A percentile compares a stretch with the other conserved stretches of the same genome.
Conservation (phyloP, 2,113 vertebrate genomes). For the Diadophis punctatus region DNA sequence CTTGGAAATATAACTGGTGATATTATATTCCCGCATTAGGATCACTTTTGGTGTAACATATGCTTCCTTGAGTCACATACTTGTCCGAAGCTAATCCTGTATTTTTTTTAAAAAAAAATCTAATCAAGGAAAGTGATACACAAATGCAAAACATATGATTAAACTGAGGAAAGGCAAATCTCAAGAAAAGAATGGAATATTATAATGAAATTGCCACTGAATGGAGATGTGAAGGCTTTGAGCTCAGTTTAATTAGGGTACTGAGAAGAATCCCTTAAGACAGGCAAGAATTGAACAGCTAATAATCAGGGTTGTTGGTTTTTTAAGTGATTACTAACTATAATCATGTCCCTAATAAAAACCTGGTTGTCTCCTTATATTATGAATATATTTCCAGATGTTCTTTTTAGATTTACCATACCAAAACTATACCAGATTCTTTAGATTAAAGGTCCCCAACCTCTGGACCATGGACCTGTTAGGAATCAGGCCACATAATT, state of each 20-base stretch:
- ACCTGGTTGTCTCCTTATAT: constrained; percentile 66
- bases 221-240: constrained; percentile 77
- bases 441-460: constrained; percentile 49
- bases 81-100: constrained; percentile 78
- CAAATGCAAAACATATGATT: constrained; percentile 82
- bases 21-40: constrained; percentile 63
- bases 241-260: constrained; percentile 81
- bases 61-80: constrained; percentile 72
- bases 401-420: constrained; percentile 63
- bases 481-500: neutral
- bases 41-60: constrained; percentile 73
- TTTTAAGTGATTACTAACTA: constrained; percentile 90
- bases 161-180: constrained; percentile 73
- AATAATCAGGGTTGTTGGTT: constrained; percentile 86
- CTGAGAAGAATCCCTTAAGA: constrained; percentile 81
- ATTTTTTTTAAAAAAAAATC: constrained; percentile 55
- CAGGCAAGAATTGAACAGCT: constrained; percentile 80
- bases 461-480: neutral
- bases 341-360: constrained; percentile 85
- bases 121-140: constrained; percentile 85
- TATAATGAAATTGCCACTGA: constrained; percentile 72
- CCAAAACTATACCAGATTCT: constrained; percentile 64
- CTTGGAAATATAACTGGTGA: constrained; percentile 47
- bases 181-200: constrained; percentile 67
- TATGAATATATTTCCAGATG: constrained; percentile 70